Evolutionary conservation across 2,113 vertebrate genomes (phyloP).

Genomic region (Jaculus jaculus): DNA sequence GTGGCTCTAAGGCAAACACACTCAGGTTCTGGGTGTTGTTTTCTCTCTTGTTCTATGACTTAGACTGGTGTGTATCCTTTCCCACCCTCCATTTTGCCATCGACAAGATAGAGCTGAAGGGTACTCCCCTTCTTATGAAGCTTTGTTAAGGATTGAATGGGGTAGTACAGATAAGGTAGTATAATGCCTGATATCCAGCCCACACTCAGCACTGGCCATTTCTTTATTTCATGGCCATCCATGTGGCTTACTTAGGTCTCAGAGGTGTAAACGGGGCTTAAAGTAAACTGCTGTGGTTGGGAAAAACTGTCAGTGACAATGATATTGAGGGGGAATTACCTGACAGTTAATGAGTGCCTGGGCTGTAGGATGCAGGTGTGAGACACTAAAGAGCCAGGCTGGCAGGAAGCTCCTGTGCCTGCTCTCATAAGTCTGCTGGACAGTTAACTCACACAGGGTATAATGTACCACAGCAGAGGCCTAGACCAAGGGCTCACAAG

Average conservation of each 20-base stretch:
- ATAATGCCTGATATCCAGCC: background rate
- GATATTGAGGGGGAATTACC: background rate
- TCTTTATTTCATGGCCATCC: background rate
- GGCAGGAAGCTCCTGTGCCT: background rate
- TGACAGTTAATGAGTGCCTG: background rate
- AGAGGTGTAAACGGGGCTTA: too few species aligned
- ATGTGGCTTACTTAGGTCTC: background rate
- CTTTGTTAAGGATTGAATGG: background rate
- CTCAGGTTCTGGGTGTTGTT: background rate
- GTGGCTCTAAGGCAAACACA: slow-evolving; percentile 17
- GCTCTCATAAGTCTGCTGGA: background rate
- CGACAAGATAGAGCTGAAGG: background rate
- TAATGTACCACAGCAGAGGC: background rate
- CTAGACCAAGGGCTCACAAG: background rate
- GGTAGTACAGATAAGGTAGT: background rate
- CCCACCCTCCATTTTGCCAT: background rate
- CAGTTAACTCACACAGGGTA: background rate
- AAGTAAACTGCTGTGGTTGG: background rate
- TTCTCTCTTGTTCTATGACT: background rate
- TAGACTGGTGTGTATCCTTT: background rate
- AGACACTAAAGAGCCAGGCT: background rate
- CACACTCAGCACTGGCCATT: background rate
- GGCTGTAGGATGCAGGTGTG: background rate
- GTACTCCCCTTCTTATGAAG: background rate
- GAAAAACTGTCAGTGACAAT: background rate